These are phyloP conservation scores for Drosophila hamatofila DNA, from an alignment of 2,888 invertebrate species.

Conservation along the genomic window DNA sequence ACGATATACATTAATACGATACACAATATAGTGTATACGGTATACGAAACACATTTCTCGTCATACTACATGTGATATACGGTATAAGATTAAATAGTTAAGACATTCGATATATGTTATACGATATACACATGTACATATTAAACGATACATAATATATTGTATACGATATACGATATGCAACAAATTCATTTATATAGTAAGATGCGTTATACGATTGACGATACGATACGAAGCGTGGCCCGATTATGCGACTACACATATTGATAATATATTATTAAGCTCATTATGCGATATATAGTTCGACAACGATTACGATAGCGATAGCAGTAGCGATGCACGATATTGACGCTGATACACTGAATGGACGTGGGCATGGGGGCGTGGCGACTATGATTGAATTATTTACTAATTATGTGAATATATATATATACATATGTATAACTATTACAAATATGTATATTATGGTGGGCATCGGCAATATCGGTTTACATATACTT, in stretches of 20 bases:
- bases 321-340: slow-evolving; percentile 38
- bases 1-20: slow-evolving; percentile 7
- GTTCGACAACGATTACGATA: slow-evolving; percentile 34
- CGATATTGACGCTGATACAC: slow-evolving; percentile 38
- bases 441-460: background rate
- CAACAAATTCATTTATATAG: background rate
- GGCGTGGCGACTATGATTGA: slow-evolving; percentile 23
- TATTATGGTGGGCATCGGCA: background rate
- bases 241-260: slow-evolving; percentile 32
- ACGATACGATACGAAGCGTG: slow-evolving; percentile 28
- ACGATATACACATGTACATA: slow-evolving; percentile 3
- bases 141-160: slow-evolving; percentile 3
- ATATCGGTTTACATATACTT: too few relatives aligned
- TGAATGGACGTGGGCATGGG: slow-evolving; percentile 30
- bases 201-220: slow-evolving; percentile 10
- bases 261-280: slow-evolving; percentile 23
- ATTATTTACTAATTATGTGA: slow-evolving; percentile 5
- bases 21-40: background rate
- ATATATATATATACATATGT: background rate
- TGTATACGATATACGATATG: slow-evolving; percentile 8
- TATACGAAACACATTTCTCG: background rate
- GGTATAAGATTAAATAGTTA: slow-evolving; percentile 15
- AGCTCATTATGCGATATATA: slow-evolving; percentile 22
- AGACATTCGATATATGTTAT: slow-evolving; percentile 27
- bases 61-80: slow-evolving; percentile 2